A percentile compares a stretch with the other conserved stretches of the same genome.
These are phyloP conservation scores for Falco peregrinus DNA, from an alignment of 2,797 vertebrate genomes.

Conservation along the genomic window DNA sequence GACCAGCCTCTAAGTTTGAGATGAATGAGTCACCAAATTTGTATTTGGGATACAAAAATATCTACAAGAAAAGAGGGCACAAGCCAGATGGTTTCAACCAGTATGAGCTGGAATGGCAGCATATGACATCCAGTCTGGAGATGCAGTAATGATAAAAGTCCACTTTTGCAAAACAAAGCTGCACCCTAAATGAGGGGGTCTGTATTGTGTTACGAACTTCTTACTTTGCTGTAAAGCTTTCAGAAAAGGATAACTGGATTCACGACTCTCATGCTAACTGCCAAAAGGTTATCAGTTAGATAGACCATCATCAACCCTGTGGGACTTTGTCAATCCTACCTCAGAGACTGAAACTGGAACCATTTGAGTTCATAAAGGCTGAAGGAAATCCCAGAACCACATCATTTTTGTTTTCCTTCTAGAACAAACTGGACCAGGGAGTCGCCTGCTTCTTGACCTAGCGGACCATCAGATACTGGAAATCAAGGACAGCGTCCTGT, in stretches of 20 bases:
- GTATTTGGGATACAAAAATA: background rate
- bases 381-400: background rate
- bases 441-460: background rate
- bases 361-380: background rate
- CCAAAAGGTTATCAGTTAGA: background rate
- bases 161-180: background rate
- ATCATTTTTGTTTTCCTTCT: background rate
- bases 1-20: background rate
- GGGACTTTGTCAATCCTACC: background rate
- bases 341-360: background rate
- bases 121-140: background rate
- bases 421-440: background rate
- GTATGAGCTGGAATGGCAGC: background rate
- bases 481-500: background rate
- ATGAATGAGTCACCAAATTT: background rate
- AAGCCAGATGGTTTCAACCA: background rate
- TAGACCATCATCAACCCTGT: fast-evolving
- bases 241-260: background rate
- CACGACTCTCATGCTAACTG: background rate
- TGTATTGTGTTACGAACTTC: background rate
- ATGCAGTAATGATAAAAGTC: background rate
- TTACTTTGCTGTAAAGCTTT: background rate
- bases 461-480: background rate
- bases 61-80: background rate
- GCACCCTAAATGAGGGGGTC: background rate